Evolutionary conservation across 1,140 invertebrate species (phyloP), one percentile per base, ranked within the genome.

Genomic region (Coptotermes formosanus): DNA sequence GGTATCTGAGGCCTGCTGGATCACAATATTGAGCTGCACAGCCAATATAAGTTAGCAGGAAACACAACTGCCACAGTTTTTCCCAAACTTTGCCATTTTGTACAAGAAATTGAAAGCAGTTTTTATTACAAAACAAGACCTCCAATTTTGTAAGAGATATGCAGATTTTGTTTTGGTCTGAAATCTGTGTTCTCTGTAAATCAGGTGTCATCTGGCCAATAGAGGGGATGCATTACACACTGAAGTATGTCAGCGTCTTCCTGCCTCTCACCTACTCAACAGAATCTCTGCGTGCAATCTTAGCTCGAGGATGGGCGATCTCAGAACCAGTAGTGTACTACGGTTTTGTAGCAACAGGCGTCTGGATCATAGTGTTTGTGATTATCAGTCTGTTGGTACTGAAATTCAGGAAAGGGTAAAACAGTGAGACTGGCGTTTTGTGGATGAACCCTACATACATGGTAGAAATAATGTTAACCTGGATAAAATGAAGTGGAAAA

Each of bases 201-300:
- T 16, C 64, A 86, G 86, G 86, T 16, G 83, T 87, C 43, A 64
- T 82, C 86, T 87, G 86, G 86, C 86, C 86, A 30, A 43, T 87
- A 0, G 86, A 87, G 30, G 86, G 86, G 23, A 87, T 87, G 86
- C 75, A 87, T 69, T 82, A 82, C 45, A 32, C 38, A 48, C 64
- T 87, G 6, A 85, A 32, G 43, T 81, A 59, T 19, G 16, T 87
- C 43, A 87, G 84, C 52, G 30, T 30, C 21, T 21, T 87, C 21
- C 43, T 87, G 84, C 86, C 86, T 32, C 84, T 87, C 44, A 87
- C 86, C 7, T 45, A 82, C 44, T 48, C 84, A 19, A 85, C 84
- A 3, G 84, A 87, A 64, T 85, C 86, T 4, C 59, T 87, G 25
- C 30, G 86, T 25, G 55, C 86, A 11, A 82, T 87, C 16, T 52